A percentile compares a stretch with the other conserved stretches of the same genome.
phyloP scores from a whole-genome alignment of 1,140 invertebrate species.

The Aphaenogaster floridana region DNA sequence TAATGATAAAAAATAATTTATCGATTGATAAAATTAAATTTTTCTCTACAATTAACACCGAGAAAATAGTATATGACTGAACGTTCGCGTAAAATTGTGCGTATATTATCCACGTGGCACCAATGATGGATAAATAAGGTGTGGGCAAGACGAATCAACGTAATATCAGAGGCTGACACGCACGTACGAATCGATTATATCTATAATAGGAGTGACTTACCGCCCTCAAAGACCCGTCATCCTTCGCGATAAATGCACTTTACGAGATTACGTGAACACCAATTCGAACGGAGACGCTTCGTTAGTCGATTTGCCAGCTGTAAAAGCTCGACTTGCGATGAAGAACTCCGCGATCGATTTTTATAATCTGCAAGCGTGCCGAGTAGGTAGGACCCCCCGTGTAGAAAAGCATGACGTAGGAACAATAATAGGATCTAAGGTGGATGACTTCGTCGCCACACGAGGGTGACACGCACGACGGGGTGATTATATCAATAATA shows the following conservation, averaged over 20 bases:
- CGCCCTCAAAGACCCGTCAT: neutral
- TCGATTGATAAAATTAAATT: neutral
- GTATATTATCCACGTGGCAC: neutral
- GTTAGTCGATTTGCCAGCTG: conserved; percentile 59
- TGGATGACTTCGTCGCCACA: conserved; percentile 66
- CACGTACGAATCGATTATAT: conserved; percentile 55
- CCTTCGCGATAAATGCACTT: conserved; percentile 50
- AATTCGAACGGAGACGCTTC: conserved; percentile 39
- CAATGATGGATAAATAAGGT: conserved; percentile 3
- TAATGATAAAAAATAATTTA: neutral
- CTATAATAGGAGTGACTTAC: conserved; percentile 51
- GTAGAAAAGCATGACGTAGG: conserved; percentile 41
- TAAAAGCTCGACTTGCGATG: neutral
- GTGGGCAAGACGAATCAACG: conserved; percentile 37
- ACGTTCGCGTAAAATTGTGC: conserved; percentile 29
- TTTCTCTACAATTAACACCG: neutral
- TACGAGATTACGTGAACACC: conserved; percentile 44
- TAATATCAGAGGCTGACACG: conserved; percentile 60
- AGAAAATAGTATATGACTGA: neutral
- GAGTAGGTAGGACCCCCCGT: conserved; percentile 7
- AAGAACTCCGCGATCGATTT: conserved; percentile 34
- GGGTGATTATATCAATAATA: conserved; percentile 78
- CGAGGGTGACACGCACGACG: conserved; percentile 74
- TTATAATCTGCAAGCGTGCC: conserved; percentile 54
- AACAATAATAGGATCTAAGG: conserved; percentile 72